A percentile compares a stretch with the other conserved stretches of the same genome.
These are phyloP conservation scores for Agrochola circellaris DNA, from an alignment of 2,888 invertebrate genomes.

Conservation along the genomic window DNA sequence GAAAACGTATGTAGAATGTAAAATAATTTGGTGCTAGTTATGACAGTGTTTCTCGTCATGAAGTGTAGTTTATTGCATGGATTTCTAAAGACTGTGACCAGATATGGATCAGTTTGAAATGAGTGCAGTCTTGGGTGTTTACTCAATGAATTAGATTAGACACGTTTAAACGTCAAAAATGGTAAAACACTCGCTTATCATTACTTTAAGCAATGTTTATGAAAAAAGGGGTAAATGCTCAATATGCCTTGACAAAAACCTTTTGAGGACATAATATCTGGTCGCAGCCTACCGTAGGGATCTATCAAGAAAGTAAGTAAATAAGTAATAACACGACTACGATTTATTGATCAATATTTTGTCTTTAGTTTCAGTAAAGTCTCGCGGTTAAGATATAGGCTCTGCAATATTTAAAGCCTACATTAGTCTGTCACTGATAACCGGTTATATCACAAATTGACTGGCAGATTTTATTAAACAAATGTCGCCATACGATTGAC, in stretches of 20 bases:
- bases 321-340: conserved; percentile 40
- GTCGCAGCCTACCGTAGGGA: conserved; percentile 10
- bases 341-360: conserved; percentile 18
- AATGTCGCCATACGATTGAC: neutral
- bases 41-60: conserved; percentile 23
- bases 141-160: too few species aligned
- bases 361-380: neutral
- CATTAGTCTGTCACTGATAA: neutral
- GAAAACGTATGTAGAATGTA: conserved; percentile 38
- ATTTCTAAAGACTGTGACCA: neutral
- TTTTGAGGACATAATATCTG: neutral
- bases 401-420: conserved; percentile 39
- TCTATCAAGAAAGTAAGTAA: conserved; percentile 11
- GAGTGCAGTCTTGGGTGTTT: neutral
- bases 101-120: neutral
- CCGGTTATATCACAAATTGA: neutral
- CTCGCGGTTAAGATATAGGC: neutral
- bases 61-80: conserved; percentile 15
- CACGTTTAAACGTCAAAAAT: neutral
- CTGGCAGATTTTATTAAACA: neutral
- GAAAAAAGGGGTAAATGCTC: neutral
- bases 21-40: conserved; percentile 46
- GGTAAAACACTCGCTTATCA: neutral
- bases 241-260: neutral
- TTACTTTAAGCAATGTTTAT: neutral